Evolutionary conservation across 2,888 invertebrate genomes (phyloP).

Genomic region (Amorpha juglandis): DNA sequence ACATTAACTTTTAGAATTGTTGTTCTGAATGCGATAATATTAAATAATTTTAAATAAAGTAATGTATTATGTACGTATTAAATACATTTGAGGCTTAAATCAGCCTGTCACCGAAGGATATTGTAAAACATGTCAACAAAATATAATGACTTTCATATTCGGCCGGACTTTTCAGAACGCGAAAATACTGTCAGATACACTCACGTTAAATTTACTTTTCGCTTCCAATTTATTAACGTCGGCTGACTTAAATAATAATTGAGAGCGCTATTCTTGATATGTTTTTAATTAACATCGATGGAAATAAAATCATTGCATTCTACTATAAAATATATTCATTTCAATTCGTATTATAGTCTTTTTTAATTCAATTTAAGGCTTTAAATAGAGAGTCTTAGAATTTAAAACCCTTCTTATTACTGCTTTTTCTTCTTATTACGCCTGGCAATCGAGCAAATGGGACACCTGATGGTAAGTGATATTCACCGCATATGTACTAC

Average conservation of each 20-base stretch:
- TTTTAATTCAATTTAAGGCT: too few species aligned
- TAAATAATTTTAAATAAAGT: too few species aligned
- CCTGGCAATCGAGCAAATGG: too few species aligned
- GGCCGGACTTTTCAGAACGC: background rate
- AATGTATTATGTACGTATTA: too few species aligned
- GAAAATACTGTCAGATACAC: constrained; percentile 15
- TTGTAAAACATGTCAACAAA: background rate
- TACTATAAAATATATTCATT: background rate
- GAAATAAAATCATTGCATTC: background rate
- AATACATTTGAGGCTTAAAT: background rate
- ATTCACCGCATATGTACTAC: too few species aligned
- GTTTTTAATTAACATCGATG: background rate
- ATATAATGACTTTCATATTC: background rate
- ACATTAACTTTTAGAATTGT: too few species aligned
- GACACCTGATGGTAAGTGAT: too few species aligned
- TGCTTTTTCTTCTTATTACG: too few species aligned
- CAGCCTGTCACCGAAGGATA: background rate
- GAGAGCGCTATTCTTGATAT: background rate
- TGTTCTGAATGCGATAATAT: too few species aligned
- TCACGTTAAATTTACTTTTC: background rate
- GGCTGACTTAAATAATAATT: background rate
- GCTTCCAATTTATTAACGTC: constrained; percentile 1
- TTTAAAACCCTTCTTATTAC: too few species aligned
- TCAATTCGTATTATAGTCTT: background rate
- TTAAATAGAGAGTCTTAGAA: too few species aligned